phyloP scores from a whole-genome alignment of 2,113 vertebrate species.

The Herpailurus yagouaroundi region DNA sequence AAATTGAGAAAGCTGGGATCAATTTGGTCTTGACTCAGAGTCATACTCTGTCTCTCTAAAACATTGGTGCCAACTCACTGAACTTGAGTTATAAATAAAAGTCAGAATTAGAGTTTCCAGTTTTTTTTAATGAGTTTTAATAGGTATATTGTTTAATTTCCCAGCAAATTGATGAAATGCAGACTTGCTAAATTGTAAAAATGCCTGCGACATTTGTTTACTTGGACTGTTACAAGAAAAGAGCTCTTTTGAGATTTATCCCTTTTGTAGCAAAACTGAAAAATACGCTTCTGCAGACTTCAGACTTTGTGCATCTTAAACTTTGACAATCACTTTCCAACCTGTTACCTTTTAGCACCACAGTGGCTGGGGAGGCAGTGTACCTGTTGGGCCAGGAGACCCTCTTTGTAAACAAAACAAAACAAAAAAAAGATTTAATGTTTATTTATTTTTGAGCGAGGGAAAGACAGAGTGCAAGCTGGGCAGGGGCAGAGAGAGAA shows the following conservation, averaged over 20 bases:
- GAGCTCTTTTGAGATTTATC: slow-evolving; percentile 33
- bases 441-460: no score
- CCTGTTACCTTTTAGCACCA: not conserved
- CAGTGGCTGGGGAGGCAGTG: not conserved
- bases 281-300: slow-evolving; percentile 9
- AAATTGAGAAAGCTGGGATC: slow-evolving; percentile 54
- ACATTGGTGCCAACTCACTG: slow-evolving; percentile 54
- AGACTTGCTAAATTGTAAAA: slow-evolving; percentile 44
- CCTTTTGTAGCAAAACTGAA: not conserved
- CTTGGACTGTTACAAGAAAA: slow-evolving; percentile 45
- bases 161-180: slow-evolving; percentile 68
- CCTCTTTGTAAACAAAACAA: not conserved
- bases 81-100: slow-evolving; percentile 71
- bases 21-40: slow-evolving; percentile 72
- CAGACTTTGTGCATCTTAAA: not conserved
- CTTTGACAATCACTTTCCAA: not conserved
- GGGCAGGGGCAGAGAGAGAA: no score
- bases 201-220: slow-evolving; percentile 53
- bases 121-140: slow-evolving; percentile 63
- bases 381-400: not conserved
- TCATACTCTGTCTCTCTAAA: slow-evolving; percentile 52
- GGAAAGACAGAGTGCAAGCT: no score
- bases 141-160: slow-evolving; percentile 68
- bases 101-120: slow-evolving; percentile 58
- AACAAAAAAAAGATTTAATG: no score